Percentiles rank a stretch among this genome's conserved stretches.
phyloP scores from a whole-genome alignment of 1,140 invertebrate species.

The Heliconius himera region DNA sequence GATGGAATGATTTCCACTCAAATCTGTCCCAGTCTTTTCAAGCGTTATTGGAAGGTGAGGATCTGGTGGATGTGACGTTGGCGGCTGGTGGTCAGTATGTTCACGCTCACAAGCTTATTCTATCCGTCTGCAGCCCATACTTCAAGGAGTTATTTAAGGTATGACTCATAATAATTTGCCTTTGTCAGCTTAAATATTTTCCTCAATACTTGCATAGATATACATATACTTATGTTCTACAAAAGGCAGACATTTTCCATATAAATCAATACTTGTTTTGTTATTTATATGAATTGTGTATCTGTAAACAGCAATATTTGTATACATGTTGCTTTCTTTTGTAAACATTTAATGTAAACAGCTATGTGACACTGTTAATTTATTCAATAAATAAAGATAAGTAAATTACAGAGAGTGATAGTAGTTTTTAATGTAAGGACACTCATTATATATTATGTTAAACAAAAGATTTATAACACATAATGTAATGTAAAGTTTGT shows the following conservation, averaged over 20 bases:
- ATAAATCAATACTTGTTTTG: conserved; percentile 41
- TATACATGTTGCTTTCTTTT: conserved; percentile 30
- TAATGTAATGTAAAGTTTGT: not conserved
- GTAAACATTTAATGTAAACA: conserved; percentile 30
- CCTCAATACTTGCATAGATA: conserved; percentile 43
- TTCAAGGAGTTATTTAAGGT: conserved; percentile 88
- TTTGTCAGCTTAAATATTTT: conserved; percentile 50
- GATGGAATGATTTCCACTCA: conserved; percentile 93
- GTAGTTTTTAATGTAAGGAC: not conserved
- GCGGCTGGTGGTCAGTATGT: conserved; percentile 86
- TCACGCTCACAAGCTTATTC: conserved; percentile 87
- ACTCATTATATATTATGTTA: not conserved
- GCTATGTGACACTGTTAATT: conserved; percentile 30
- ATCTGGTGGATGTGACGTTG: conserved; percentile 88
- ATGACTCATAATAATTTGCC: conserved; percentile 70
- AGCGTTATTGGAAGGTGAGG: conserved; percentile 85
- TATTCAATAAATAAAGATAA: conserved; percentile 28
- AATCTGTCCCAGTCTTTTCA: conserved; percentile 88
- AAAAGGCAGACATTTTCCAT: conserved; percentile 41
- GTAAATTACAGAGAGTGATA: conserved; percentile 7
- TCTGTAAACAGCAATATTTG: conserved; percentile 19
- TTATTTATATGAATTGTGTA: conserved; percentile 24
- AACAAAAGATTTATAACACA: not conserved
- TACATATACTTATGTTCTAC: conserved; percentile 37
- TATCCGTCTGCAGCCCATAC: conserved; percentile 87